Base-by-base conservation (phyloP, 1,140 invertebrate genomes). In the Acromyrmex heyeri region DNA sequence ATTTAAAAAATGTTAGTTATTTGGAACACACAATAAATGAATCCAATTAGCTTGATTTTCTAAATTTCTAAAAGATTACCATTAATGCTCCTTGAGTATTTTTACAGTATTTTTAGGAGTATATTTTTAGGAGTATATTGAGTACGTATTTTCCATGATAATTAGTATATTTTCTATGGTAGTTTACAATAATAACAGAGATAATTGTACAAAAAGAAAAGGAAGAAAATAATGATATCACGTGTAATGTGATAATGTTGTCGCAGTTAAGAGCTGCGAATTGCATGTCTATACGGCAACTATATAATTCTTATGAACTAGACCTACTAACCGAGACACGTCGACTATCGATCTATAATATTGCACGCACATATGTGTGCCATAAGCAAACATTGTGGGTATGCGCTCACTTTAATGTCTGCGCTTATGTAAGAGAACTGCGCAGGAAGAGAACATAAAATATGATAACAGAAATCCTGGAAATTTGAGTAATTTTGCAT, bases 241-340 rank as follows among this genome's bases (percentile, higher is more conserved):
- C 53, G 65, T 81, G 70, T 27, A n/a, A 2, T 2, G 24, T 70
- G 50, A 82, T 88, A 89, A 86, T 24, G 70, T 87, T 81, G 79
- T 72, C n/a, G 55, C n/a, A 27, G 12, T 18, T 61, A 44, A 44
- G 70, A 38, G 21, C 12, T 16, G 30, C 44, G 38, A 85, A 87
- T 86, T 61, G 72, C 77, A 83, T 83, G 82, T 64, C 78, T 62
- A 76, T 86, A 81, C 21, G 30, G 14, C 62, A 61, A 77, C 69
- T 85, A 69, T 76, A 77, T 73, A 86, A 89, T 91, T 90, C 85
- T 76, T 79, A 21, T 73, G 91, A 92, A 92, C 91, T 92, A 92
- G 91, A 92, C 91, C 91, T 70, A 87, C 78, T 92, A 88, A 88
- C 91, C 91, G 82, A 88, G 91, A 90, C 88, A 91, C 64, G 62